Base-by-base conservation (phyloP, 2,888 invertebrate species). In the Troides oblongomaculatus region DNA sequence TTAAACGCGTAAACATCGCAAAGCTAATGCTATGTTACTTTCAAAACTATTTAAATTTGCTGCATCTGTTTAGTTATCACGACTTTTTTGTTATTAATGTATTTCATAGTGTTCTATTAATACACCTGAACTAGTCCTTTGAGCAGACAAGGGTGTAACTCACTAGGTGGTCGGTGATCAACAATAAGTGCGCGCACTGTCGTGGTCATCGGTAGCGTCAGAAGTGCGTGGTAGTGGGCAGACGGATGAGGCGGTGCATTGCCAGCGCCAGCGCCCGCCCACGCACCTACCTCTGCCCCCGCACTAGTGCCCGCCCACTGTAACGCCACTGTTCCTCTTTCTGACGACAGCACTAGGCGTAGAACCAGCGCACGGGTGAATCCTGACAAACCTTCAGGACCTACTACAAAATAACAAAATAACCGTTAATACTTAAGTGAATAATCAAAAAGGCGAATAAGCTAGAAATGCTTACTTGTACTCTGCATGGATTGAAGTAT, bases 341-440 rank as follows among this genome's bases (percentile, higher is more conserved):
- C 97, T 80, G 96, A 96, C 80, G 98, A 97, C 73, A 98, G 90
- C 73, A 98, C 91, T 69, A 98, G 93, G 80, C 98, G 97, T 67
- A 98, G 92, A 74, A 98, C 95, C 70, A 98, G 90, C 66, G 98
- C 94, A 43, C 98, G 94, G 58, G 97, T 96, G 89, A 98, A 98
- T 10, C 98, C 97, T 0, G 97, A 96, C 80, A 98, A 96, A 17
- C 96, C 96, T 62, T 84, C 86, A 2, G 85, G 81, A 66, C 86
- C 87, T 86, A 70, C 69, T 70, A 23, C 21, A 18, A 10, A 21
- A 25, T 58, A 25, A 10, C 57, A 21, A 57, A n/a, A 57, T 2
- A 57, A 14, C 14, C 57, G 5, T 53, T n/a, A 53, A 53, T 53
- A 53, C 7, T 4, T 50, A 50, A 50, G 1, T 50, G 14, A 4